A percentile compares a stretch with the other conserved stretches of the same genome.
These are phyloP conservation scores for Theropithecus gelada DNA, from an alignment of 2,113 vertebrate genomes.

Conservation along the genomic window DNA sequence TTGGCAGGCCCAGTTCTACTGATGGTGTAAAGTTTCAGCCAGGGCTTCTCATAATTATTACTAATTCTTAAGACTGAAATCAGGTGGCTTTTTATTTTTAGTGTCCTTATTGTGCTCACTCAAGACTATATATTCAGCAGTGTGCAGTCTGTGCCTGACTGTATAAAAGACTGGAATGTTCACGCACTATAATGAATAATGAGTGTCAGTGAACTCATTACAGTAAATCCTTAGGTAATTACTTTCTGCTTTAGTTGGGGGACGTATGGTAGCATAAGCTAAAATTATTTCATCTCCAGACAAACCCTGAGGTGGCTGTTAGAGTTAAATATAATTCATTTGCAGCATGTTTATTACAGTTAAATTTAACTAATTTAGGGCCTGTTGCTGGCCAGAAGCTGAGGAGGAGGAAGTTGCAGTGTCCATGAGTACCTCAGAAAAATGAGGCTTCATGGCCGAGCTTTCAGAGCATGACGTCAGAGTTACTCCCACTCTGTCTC, in stretches of 20 bases:
- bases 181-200: slow-evolving; percentile 46
- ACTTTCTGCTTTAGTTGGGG: slow-evolving; percentile 66
- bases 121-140: background rate
- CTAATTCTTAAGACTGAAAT: background rate
- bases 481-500: background rate
- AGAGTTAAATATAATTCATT: slow-evolving; percentile 70
- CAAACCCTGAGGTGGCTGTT: slow-evolving; percentile 66
- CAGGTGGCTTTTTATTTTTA: background rate
- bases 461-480: slow-evolving; percentile 14
- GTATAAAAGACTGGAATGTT: background rate
- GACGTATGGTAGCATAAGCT: slow-evolving; percentile 51
- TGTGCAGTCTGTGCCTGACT: background rate
- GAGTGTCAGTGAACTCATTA: slow-evolving; percentile 63
- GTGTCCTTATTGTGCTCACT: background rate
- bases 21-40: background rate
- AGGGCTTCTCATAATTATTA: background rate
- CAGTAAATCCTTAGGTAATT: slow-evolving; percentile 66
- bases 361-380: slow-evolving; percentile 67
- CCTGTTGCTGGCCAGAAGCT: slow-evolving; percentile 58
- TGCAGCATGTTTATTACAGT: slow-evolving; percentile 63
- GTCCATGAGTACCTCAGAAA: slow-evolving; percentile 6
- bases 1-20: background rate
- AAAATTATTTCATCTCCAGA: slow-evolving; percentile 69
- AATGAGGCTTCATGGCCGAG: background rate
- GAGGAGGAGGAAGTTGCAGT: slow-evolving; percentile 52